These are phyloP conservation scores for Anadara kagoshimensis DNA, from an alignment of 1,140 invertebrate species.

Conservation along the genomic window DNA sequence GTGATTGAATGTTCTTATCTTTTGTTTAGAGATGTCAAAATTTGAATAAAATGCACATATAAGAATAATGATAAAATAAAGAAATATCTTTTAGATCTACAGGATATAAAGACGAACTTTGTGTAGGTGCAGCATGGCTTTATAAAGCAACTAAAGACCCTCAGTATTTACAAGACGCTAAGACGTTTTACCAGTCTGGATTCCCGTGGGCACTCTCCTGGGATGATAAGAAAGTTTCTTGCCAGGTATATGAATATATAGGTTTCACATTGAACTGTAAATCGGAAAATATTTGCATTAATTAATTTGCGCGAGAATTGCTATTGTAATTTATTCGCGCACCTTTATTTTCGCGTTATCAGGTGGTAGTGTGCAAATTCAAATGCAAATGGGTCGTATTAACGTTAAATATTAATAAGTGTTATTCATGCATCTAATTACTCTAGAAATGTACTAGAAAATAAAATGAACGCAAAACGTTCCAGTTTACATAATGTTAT, in stretches of 20 bases:
- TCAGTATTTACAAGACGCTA: constrained; percentile 77
- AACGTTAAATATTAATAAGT: not conserved
- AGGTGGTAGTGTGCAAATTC: not conserved
- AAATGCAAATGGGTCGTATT: not conserved
- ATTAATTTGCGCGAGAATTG: not conserved
- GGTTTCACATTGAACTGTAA: not conserved
- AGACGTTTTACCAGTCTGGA: constrained; percentile 55
- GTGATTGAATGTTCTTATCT: no score
- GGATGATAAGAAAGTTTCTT: constrained; percentile 78
- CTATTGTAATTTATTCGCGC: not conserved
- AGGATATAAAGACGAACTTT: constrained; percentile 79
- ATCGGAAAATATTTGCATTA: not conserved
- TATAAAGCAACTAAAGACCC: constrained; percentile 77
- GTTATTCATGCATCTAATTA: not conserved
- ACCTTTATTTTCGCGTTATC: not conserved
- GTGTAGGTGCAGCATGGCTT: constrained; percentile 79
- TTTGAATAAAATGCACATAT: no score
- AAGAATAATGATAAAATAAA: no score
- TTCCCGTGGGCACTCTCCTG: constrained; percentile 75
- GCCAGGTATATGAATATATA: constrained; percentile 39
- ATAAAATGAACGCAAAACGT: no score
- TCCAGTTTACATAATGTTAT: no score
- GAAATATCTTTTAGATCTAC: constrained; percentile 70
- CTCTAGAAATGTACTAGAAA: no score
- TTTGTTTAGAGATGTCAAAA: no score